Evolutionary conservation across 2,113 vertebrate genomes (phyloP), one percentile per base, ranked within the genome.

Genomic region (Ornithorhynchus anatinus): DNA sequence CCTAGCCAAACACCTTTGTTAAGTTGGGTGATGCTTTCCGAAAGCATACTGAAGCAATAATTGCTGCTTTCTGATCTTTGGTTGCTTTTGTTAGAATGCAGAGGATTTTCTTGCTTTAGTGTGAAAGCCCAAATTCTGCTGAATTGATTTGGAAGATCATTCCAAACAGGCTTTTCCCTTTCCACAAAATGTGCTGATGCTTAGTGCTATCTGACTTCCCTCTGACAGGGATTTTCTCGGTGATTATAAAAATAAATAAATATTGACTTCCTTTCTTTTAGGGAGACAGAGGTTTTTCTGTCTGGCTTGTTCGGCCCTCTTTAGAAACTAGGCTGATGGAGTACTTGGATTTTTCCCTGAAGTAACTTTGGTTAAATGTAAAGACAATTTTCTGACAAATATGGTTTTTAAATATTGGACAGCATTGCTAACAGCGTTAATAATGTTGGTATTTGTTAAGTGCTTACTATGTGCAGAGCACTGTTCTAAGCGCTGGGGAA

Each of bases 231-330:
- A 7, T 1, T 29, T 80, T 54, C 48, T 67, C 3, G 31, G 65
- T 60, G 33, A 10, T 48, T 57, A 75, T 79, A 74, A 84, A 83
- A 81, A 75, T 80, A 77, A 80, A 82, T 77, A 80, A 75, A 69
- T 64, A 72, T 59, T 84, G 67, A 67, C 56, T 77, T 81, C 36
- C 63, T 72, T 75, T 81, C 72, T 75, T 77, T 70, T 44, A 51
- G 58, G 50, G 37, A 10, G 11, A 64, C 48, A 85, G 42, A 65
- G 4, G 12, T 43, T 77, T 82, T 84, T 43, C 32, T 68, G 58
- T 67, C 10, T 19, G 3, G 15, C 53, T 58, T 66, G 43, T 52
- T 13, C 19, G 54, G 11, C 31, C 72, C 1, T 68, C 58, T 40
- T 63, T 27, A 67, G 72, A 83, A 79, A 75, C 40, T 13, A 50